Evolutionary conservation across 2,888 invertebrate species (phyloP).

Genomic region (Stenodera caucasica): DNA sequence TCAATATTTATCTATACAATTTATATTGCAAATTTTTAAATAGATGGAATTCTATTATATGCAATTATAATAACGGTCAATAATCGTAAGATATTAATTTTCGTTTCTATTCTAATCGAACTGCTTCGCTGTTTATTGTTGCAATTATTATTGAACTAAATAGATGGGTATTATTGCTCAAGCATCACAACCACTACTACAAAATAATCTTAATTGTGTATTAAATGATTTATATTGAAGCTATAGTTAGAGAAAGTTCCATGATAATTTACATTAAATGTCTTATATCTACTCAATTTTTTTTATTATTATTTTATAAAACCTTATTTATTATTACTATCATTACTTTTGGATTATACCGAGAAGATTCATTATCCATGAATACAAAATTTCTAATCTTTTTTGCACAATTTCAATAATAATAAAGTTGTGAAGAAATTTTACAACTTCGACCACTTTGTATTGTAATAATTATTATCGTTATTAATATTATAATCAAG

Average conservation of each 20-base stretch:
- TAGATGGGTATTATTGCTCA: conserved; percentile 1
- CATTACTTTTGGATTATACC: not conserved
- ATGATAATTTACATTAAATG: conserved; percentile 3
- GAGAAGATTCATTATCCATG: not conserved
- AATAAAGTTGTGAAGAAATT: not conserved
- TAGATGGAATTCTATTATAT: conserved; percentile 6
- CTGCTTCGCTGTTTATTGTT: not conserved
- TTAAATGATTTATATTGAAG: conserved; percentile 6
- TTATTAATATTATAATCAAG: not conserved
- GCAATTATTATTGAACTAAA: not conserved
- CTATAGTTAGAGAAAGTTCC: not conserved
- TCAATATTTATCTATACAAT: conserved; percentile 24
- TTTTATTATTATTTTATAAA: not conserved
- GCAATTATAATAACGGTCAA: conserved; percentile 27
- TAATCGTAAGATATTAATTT: conserved; percentile 3
- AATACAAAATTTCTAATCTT: not conserved
- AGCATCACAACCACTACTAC: not conserved
- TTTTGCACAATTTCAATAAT: conserved; percentile 1
- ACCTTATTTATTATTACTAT: not conserved
- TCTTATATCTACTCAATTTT: not conserved
- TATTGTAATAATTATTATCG: not conserved
- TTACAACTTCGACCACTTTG: not conserved
- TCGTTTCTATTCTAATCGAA: conserved; percentile 4
- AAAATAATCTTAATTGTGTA: conserved; percentile 1
- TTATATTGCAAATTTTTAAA: conserved; percentile 22